Conservation (phyloP, 2,113 vertebrate genomes). For the Cyphomyrus discorhynchus region DNA sequence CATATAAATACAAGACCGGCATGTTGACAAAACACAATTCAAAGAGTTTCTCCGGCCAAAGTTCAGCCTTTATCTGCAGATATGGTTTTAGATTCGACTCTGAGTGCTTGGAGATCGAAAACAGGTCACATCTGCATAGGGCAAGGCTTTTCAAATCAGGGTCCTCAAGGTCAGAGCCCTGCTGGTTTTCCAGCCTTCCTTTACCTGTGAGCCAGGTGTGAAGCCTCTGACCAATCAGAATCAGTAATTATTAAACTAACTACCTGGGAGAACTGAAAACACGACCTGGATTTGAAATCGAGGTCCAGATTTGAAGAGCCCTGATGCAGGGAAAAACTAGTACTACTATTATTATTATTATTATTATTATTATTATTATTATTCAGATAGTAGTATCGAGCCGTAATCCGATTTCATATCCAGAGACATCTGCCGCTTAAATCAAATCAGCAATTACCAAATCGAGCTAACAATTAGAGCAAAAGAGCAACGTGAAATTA, state of each 20-base stretch:
- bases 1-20: neutral
- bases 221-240: neutral
- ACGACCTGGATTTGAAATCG: too few relatives aligned
- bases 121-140: neutral
- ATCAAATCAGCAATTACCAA: slow-evolving; percentile 81
- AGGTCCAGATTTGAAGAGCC: neutral
- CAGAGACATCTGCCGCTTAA: slow-evolving; percentile 69
- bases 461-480: slow-evolving; percentile 76
- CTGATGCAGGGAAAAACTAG: too few relatives aligned
- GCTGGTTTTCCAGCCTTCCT: neutral
- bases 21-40: neutral
- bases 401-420: slow-evolving; percentile 54
- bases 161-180: neutral
- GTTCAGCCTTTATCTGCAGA: neutral
- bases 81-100: neutral
- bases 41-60: neutral
- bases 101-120: neutral
- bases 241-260: neutral
- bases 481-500: slow-evolving; percentile 76
- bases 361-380: slow-evolving; percentile 1
- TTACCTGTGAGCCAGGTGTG: neutral
- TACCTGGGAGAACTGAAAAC: neutral
- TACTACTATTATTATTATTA: slow-evolving; percentile 21
- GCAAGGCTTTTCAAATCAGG: neutral
- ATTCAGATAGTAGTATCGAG: slow-evolving; percentile 41